phyloP scores from a whole-genome alignment of 2,888 invertebrate species.

The Cecidostiba fungosa region DNA sequence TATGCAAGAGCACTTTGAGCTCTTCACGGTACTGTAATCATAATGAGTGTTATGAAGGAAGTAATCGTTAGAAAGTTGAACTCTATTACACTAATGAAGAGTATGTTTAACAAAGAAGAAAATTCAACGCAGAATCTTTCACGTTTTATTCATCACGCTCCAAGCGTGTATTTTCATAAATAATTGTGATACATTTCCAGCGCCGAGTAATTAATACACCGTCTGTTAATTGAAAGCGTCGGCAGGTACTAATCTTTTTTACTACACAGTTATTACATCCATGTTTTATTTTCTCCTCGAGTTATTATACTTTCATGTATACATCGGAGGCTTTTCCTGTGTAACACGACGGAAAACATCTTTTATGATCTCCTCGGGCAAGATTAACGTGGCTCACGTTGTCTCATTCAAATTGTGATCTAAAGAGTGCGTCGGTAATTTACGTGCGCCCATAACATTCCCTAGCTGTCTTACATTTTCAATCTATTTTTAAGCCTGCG shows the following conservation, averaged over 20 bases:
- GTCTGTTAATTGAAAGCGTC: background rate
- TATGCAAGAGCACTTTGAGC: too few relatives aligned
- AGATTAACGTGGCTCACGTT: background rate
- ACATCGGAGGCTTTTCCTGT: background rate
- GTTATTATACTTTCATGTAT: background rate
- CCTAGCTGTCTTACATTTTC: background rate
- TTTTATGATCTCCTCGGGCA: slow-evolving; percentile 4
- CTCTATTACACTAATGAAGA: too few relatives aligned
- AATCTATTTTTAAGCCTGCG: background rate
- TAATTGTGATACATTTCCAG: background rate
- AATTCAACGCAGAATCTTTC: too few relatives aligned
- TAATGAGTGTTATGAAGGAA: too few relatives aligned
- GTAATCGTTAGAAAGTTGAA: too few relatives aligned
- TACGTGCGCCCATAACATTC: background rate
- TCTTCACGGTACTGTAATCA: too few relatives aligned
- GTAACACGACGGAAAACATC: background rate
- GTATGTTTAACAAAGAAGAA: too few relatives aligned
- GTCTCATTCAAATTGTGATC: background rate
- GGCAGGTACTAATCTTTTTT: background rate
- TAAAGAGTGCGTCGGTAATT: slow-evolving; percentile 2
- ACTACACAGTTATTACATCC: background rate
- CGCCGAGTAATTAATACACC: background rate
- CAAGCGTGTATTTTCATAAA: background rate
- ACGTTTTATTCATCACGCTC: too few relatives aligned
- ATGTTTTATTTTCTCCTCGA: background rate